Evolutionary conservation across 2,888 invertebrate species (phyloP).

Genomic region (Drosophila glabriapex): DNA sequence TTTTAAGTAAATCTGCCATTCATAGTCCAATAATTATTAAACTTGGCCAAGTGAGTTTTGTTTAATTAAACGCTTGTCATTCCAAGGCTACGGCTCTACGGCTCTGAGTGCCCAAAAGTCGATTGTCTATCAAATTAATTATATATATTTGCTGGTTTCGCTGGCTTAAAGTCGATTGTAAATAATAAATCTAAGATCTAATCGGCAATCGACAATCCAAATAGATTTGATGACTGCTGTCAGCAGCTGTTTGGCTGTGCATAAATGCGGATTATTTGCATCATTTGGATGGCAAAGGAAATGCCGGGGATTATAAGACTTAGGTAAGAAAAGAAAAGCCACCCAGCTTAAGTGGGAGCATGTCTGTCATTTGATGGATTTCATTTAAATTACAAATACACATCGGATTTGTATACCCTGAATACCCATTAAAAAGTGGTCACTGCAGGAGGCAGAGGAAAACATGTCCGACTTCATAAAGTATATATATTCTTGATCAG

Average conservation of each 20-base stretch:
- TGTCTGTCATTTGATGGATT: neutral
- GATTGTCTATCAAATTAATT: slow-evolving; percentile 46
- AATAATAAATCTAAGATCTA: slow-evolving; percentile 61
- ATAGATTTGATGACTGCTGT: slow-evolving; percentile 22
- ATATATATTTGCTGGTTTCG: slow-evolving; percentile 44
- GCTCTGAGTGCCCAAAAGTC: slow-evolving; percentile 3
- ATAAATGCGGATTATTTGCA: slow-evolving; percentile 7
- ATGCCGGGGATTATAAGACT: neutral
- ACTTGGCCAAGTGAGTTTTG: slow-evolving; percentile 38
- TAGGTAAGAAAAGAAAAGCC: too few relatives aligned
- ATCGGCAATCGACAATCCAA: neutral
- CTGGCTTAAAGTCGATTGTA: slow-evolving; percentile 32
- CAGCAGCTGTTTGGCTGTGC: slow-evolving; percentile 4
- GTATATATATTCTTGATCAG: neutral
- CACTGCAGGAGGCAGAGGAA: neutral
- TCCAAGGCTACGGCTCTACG: slow-evolving; percentile 45
- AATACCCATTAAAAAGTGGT: neutral
- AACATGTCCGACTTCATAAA: neutral
- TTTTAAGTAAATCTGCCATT: slow-evolving; percentile 54
- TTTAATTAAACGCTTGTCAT: slow-evolving; percentile 57
- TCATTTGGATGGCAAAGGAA: neutral
- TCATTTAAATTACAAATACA: neutral
- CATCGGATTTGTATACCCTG: neutral
- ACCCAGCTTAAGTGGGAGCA: neutral
- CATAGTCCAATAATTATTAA: slow-evolving; percentile 70